Conservation (phyloP, 1,140 invertebrate species). For the Fopius arisanus region DNA sequence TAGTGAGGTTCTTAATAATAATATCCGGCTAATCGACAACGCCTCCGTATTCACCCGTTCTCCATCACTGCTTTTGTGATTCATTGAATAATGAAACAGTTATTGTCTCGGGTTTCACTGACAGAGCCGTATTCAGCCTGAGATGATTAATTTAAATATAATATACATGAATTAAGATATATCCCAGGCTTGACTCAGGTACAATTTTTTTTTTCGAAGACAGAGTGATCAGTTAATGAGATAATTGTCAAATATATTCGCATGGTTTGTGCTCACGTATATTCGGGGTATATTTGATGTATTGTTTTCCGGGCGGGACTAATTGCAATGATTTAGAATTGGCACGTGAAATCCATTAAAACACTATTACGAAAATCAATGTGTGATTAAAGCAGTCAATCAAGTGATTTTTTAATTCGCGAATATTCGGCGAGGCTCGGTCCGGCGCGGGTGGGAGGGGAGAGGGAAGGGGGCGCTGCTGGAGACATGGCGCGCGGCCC, state of each 20-base stretch:
- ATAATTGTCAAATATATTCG: too few relatives aligned
- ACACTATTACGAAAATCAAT: background rate
- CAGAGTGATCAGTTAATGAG: too few relatives aligned
- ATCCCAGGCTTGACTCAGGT: too few relatives aligned
- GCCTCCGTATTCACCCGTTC: conserved; percentile 35
- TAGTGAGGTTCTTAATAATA: conserved; percentile 51
- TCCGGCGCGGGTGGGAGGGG: background rate
- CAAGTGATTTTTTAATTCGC: background rate
- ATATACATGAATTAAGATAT: too few relatives aligned
- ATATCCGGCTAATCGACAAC: conserved; percentile 46
- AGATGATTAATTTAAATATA: too few relatives aligned
- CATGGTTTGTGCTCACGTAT: too few relatives aligned
- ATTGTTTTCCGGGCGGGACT: too few relatives aligned
- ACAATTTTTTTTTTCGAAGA: too few relatives aligned
- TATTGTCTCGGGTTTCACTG: conserved; percentile 16
- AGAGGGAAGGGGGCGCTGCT: conserved; percentile 9
- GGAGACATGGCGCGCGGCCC: conserved; percentile 25
- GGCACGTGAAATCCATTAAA: too few relatives aligned
- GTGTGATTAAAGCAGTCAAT: background rate
- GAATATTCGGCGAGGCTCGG: background rate
- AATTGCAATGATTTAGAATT: too few relatives aligned
- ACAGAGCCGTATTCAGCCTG: background rate
- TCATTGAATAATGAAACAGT: conserved; percentile 9
- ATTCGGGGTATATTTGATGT: too few relatives aligned
- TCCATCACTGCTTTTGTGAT: conserved; percentile 28